Conservation (phyloP, 2,113 vertebrate species). For the Barnardius zonarius region DNA sequence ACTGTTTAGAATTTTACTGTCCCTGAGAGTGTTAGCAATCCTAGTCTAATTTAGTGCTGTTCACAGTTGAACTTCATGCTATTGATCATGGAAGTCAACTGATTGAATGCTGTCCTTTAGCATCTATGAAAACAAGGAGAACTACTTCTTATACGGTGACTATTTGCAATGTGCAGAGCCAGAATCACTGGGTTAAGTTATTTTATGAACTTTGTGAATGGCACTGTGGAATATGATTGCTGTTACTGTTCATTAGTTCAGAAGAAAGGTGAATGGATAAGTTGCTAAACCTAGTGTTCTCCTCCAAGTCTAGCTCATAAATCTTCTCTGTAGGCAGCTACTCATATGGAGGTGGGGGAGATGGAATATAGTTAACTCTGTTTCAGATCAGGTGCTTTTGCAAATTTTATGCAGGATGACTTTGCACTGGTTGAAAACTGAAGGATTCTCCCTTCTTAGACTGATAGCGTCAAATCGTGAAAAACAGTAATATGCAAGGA, state of each 20-base stretch:
- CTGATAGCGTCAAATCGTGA: background rate
- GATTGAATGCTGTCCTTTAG: background rate
- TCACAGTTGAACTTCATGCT: background rate
- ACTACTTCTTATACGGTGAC: background rate
- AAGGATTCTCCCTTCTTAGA: background rate
- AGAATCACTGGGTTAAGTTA: background rate
- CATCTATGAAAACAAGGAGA: background rate
- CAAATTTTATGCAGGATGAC: background rate
- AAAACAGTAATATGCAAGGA: background rate
- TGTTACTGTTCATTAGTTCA: constrained; percentile 12
- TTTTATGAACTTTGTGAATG: background rate
- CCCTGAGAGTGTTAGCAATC: background rate
- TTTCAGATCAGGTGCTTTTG: background rate
- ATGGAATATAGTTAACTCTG: background rate
- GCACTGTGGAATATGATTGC: background rate
- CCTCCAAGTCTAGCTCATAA: background rate
- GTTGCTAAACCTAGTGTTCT: background rate
- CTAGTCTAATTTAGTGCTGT: background rate
- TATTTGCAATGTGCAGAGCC: background rate
- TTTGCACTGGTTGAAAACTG: background rate
- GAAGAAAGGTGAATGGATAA: background rate
- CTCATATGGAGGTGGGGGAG: background rate
- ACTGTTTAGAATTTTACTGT: background rate
- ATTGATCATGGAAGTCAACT: background rate
- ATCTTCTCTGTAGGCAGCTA: background rate